A percentile compares a stretch with the other conserved stretches of the same genome.
phyloP scores from a whole-genome alignment of 2,888 invertebrate species.

The Spodoptera exigua region DNA sequence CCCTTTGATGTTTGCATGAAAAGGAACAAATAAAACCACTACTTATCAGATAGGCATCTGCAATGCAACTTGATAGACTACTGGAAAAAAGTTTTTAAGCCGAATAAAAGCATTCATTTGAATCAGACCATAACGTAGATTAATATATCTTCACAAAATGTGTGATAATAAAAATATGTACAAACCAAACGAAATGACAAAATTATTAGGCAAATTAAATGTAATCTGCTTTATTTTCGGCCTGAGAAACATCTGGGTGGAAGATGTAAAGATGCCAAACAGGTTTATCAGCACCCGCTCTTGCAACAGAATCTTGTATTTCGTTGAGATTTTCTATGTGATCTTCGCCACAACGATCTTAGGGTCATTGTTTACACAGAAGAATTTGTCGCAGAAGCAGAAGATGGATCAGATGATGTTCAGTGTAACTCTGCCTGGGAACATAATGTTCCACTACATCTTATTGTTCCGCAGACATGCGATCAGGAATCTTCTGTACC shows the following conservation, averaged over 20 bases:
- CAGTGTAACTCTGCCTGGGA: constrained; percentile 12
- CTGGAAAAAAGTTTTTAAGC: no score
- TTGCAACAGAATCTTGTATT: constrained; percentile 6
- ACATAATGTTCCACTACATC: constrained; percentile 9
- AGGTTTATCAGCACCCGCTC: constrained; percentile 12
- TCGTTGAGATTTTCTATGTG: constrained; percentile 3
- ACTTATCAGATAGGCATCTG: no score
- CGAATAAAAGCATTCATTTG: no score
- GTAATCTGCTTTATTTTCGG: constrained; percentile 17
- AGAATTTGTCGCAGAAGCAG: constrained; percentile 16
- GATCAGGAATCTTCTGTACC: constrained; percentile 39
- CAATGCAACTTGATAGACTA: no score
- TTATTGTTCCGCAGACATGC: constrained; percentile 37
- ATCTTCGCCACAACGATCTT: constrained; percentile 3
- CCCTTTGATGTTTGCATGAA: no score
- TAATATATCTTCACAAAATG: constrained; percentile 8
- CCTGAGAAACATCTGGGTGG: constrained; percentile 20
- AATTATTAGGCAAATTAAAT: constrained; percentile 22
- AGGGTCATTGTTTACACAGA: constrained; percentile 29
- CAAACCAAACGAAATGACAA: constrained; percentile 14
- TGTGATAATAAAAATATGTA: background rate
- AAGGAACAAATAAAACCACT: no score
- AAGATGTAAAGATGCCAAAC: constrained; percentile 14
- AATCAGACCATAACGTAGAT: no score
- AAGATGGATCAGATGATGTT: constrained; percentile 8